Evolutionary conservation across 2,797 vertebrate species (phyloP).

Genomic region (Neosilurus mollespiculum): DNA sequence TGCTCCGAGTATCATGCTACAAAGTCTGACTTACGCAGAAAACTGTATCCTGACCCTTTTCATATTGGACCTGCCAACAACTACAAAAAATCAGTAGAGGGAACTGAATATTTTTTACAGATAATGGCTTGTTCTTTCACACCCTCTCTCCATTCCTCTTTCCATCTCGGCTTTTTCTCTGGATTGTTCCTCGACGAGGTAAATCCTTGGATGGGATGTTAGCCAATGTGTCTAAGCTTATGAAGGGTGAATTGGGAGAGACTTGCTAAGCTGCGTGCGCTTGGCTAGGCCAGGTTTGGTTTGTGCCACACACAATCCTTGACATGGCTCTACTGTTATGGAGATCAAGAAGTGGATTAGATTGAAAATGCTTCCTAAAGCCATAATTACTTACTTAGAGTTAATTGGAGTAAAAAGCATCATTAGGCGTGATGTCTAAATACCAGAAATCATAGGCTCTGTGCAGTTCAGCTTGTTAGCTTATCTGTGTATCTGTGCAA

Average conservation of each 20-base stretch:
- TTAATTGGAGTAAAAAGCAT: slow-evolving; percentile 23
- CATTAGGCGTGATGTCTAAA: slow-evolving; percentile 14
- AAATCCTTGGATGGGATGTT: slow-evolving; percentile 79
- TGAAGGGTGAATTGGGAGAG: slow-evolving; percentile 77
- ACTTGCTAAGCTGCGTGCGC: slow-evolving; percentile 69
- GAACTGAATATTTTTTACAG: slow-evolving; percentile 78
- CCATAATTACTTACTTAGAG: slow-evolving; percentile 31
- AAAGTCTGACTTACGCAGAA: slow-evolving; percentile 42
- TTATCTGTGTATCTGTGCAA: background rate
- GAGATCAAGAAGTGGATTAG: slow-evolving; percentile 39
- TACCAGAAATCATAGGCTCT: background rate
- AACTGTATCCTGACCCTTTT: slow-evolving; percentile 73
- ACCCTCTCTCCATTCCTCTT: background rate
- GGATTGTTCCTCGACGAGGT: slow-evolving; percentile 67
- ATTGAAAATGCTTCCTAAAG: slow-evolving; percentile 31
- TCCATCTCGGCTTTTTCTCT: background rate
- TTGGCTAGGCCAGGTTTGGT: slow-evolving; percentile 58
- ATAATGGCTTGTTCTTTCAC: slow-evolving; percentile 68
- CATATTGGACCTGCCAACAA: slow-evolving; percentile 65
- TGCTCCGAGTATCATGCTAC: slow-evolving; percentile 15
- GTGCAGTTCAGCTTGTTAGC: background rate
- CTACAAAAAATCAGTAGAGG: slow-evolving; percentile 46
- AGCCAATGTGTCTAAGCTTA: slow-evolving; percentile 77
- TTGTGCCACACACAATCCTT: slow-evolving; percentile 48
- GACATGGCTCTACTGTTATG: slow-evolving; percentile 24